A percentile compares a stretch with the other conserved stretches of the same genome.
These are phyloP conservation scores for Ursus arctos DNA, from an alignment of 2,113 vertebrate species.

Conservation along the genomic window DNA sequence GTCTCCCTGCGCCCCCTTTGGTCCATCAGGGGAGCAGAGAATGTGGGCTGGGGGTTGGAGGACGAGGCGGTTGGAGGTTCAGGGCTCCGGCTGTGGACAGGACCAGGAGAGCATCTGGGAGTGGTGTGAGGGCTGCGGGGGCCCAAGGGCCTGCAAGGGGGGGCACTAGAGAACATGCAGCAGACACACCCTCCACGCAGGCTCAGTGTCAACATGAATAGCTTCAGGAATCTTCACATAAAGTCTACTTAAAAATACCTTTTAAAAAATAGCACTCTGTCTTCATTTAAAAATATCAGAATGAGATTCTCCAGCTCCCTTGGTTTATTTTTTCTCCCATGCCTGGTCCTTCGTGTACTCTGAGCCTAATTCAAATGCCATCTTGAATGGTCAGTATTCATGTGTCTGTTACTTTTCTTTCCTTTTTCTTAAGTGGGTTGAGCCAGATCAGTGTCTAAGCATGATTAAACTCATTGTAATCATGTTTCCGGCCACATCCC, in stretches of 20 bases:
- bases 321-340: not conserved
- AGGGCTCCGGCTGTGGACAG: not conserved
- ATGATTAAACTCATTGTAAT: slow-evolving; percentile 80
- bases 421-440: slow-evolving; percentile 72
- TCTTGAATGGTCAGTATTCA: not conserved
- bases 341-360: not conserved
- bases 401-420: slow-evolving; percentile 54
- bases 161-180: fast-evolving
- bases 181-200: not conserved
- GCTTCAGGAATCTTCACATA: not conserved
- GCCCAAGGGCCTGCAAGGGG: not conserved
- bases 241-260: not conserved
- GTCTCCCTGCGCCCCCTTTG: fast-evolving
- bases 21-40: not conserved
- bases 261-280: not conserved
- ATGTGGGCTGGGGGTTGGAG: not conserved
- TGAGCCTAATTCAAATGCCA: not conserved
- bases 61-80: not conserved
- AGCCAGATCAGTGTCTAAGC: slow-evolving; percentile 81
- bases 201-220: not conserved
- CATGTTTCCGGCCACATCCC: slow-evolving; percentile 73
- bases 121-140: no score
- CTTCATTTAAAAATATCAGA: not conserved
- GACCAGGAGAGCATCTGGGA: not conserved
- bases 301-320: not conserved